Percentiles rank a stretch among this genome's conserved stretches.
Conservation (phyloP, 2,797 vertebrate genomes). For the Muscicapa striata region DNA sequence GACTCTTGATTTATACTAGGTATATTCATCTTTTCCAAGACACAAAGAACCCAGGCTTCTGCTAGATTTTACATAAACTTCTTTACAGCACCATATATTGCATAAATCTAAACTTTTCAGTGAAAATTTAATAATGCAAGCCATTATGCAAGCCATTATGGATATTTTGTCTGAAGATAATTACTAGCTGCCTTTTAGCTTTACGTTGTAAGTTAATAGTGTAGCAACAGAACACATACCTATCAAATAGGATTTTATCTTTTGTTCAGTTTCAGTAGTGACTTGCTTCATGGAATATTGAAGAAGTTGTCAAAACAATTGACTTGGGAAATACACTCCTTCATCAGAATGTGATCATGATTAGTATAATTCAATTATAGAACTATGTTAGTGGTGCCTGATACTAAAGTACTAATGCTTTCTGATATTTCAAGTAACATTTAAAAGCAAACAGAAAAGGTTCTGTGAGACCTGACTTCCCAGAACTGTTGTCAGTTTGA, state of each 20-base stretch:
- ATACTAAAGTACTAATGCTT: background rate
- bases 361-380: background rate
- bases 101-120: background rate
- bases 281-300: background rate
- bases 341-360: background rate
- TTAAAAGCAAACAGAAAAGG: background rate
- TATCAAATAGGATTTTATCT: background rate
- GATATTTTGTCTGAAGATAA: background rate
- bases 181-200: background rate
- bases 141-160: background rate
- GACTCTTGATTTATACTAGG: background rate
- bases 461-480: background rate
- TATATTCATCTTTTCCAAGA: background rate
- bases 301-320: background rate
- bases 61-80: background rate
- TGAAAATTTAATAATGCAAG: background rate
- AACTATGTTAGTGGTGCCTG: background rate
- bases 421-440: background rate
- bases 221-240: background rate
- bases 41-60: background rate
- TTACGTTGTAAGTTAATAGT: background rate
- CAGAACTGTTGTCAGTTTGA: background rate
- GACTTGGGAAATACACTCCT: background rate
- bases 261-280: background rate
- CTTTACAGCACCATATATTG: background rate